A percentile compares a stretch with the other conserved stretches of the same genome.
These are phyloP conservation scores for Pycnomerus fuliginosus DNA, from an alignment of 2,888 invertebrate genomes.

Conservation along the genomic window DNA sequence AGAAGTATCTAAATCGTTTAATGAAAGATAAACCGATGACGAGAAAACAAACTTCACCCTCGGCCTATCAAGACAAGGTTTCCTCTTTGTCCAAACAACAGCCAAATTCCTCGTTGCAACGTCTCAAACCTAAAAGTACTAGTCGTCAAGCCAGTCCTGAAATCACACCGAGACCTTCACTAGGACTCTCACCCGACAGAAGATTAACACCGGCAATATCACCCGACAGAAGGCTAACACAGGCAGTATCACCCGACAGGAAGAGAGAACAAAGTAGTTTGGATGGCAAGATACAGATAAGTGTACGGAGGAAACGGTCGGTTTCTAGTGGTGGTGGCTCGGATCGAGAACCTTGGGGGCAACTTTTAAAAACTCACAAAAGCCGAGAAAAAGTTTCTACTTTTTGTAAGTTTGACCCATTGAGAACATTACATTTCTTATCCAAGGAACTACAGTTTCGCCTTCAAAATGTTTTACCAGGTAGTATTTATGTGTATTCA, in stretches of 20 bases:
- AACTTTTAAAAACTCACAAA: slow-evolving; percentile 36
- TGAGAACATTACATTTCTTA: slow-evolving; percentile 50
- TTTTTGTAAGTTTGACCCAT: slow-evolving; percentile 49
- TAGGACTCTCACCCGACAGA: neutral
- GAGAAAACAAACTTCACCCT: slow-evolving; percentile 1
- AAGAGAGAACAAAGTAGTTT: too few relatives aligned
- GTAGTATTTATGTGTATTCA: slow-evolving; percentile 28
- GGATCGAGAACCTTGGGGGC: slow-evolving; percentile 38
- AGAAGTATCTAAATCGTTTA: slow-evolving; percentile 11
- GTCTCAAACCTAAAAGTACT: neutral
- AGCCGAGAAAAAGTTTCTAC: slow-evolving; percentile 38
- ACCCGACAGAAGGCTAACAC: neutral
- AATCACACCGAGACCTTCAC: neutral
- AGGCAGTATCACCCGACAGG: neutral
- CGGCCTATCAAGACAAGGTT: neutral
- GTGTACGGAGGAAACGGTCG: slow-evolving; percentile 1
- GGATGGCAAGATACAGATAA: neutral
- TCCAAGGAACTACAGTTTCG: slow-evolving; percentile 48
- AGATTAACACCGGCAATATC: neutral
- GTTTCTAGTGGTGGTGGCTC: slow-evolving; percentile 1
- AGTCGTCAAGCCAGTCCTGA: neutral
- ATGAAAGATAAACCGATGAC: slow-evolving; percentile 6
- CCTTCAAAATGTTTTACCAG: slow-evolving; percentile 37
- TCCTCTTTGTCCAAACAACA: slow-evolving; percentile 1
- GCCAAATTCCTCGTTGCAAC: neutral